phyloP scores from a whole-genome alignment of 1,140 invertebrate genomes.

The Bombus confusus region DNA sequence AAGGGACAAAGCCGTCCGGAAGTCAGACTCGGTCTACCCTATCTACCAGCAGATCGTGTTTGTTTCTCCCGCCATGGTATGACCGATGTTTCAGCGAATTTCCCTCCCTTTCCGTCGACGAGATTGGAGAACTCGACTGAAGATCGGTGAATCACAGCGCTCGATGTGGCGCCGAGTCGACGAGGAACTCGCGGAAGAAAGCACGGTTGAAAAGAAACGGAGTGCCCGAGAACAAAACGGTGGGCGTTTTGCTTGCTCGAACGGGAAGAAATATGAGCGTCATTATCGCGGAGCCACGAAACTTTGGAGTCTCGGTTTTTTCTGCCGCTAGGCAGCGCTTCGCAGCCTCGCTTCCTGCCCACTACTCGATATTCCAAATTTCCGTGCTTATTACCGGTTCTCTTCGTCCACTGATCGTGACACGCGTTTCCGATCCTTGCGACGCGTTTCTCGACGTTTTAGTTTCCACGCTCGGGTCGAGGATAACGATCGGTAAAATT shows the following conservation, averaged over 20 bases:
- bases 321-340: neutral
- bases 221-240: slow-evolving; percentile 12
- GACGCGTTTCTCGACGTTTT: neutral
- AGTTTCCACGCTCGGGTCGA: neutral
- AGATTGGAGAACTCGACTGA: neutral
- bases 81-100: neutral
- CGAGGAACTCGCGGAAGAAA: neutral
- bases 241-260: slow-evolving; percentile 44
- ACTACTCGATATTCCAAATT: neutral
- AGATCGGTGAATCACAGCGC: slow-evolving; percentile 16
- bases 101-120: neutral
- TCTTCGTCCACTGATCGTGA: neutral
- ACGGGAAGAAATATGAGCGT: slow-evolving; percentile 54
- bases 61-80: neutral
- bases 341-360: neutral
- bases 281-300: slow-evolving; percentile 63
- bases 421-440: neutral
- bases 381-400: neutral
- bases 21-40: neutral
- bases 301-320: slow-evolving; percentile 39
- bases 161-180: slow-evolving; percentile 8
- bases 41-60: neutral
- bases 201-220: neutral
- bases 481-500: slow-evolving; percentile 35
- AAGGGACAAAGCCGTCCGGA: slow-evolving; percentile 36